Evolutionary conservation across 1,140 invertebrate genomes (phyloP).

Genomic region (Neodiprion fabricii): DNA sequence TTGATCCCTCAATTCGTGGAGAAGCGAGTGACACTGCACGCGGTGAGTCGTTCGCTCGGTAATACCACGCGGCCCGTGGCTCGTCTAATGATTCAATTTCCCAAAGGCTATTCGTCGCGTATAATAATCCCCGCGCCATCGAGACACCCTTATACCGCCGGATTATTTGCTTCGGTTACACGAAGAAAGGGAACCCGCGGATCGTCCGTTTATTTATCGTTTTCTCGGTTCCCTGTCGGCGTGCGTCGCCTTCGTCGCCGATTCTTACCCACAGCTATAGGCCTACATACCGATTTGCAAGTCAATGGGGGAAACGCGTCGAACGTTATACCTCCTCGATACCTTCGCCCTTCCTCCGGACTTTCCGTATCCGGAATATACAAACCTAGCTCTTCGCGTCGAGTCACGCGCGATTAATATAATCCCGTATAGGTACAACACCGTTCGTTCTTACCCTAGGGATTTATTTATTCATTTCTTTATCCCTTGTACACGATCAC

Average conservation of each 20-base stretch:
- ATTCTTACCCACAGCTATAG: neutral
- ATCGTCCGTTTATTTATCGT: neutral
- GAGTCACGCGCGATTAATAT: conserved; percentile 4
- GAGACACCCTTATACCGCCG: neutral
- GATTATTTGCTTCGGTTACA: neutral
- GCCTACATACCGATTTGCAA: conserved; percentile 41
- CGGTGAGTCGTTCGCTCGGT: neutral
- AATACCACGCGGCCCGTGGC: no score
- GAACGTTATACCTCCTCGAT: conserved; percentile 30
- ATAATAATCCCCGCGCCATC: no score
- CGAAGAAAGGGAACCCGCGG: neutral
- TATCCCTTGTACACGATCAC: neutral
- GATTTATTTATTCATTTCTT: neutral
- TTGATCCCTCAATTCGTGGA: conserved; percentile 6
- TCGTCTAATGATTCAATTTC: no score
- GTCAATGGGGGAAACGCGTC: conserved; percentile 41
- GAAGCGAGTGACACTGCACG: neutral
- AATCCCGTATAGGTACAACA: neutral
- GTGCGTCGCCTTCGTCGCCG: neutral
- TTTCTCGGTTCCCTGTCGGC: neutral
- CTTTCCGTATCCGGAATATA: conserved; percentile 32
- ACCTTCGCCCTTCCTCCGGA: conserved; percentile 33
- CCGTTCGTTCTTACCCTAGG: neutral
- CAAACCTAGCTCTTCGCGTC: neutral
- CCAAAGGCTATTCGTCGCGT: neutral